Base-by-base conservation (phyloP, 1,140 invertebrate species). In the Trachymyrmex cornetzi region DNA sequence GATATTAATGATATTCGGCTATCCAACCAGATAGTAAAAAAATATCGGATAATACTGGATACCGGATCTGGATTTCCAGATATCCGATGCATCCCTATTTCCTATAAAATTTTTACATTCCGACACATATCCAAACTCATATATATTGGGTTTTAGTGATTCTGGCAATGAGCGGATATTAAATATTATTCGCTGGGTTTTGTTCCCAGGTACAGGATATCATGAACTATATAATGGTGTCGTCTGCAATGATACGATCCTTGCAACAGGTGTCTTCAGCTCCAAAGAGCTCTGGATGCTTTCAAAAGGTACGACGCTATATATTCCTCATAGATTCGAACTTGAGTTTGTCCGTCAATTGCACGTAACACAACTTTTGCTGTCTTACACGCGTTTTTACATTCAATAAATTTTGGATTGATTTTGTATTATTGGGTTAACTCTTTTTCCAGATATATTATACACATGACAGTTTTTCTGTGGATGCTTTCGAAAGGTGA, bases 181-280 rank as follows among this genome's bases (percentile, higher is more conserved):
- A 90, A 90, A 89, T 34, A 88, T 71, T 44, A 72, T 55, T 57
- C 53, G 64, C 89, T 91, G 90, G 93, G 93, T 91, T 95, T 94
- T 95, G 94, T 95, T 95, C 93, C 93, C 94, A 95, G 95, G 97
- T 97, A 95, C 97, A 98, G 98, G 98, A 96, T 98, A 98, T 96
- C 98, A 99, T 96, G 99, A 99, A 97, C 98, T 98, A 91, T 99
- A 99, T 96, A 99, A 99, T 96, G 98, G 98, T 94, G 98, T 99
- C 93, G 98, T 99, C 95, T 99, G 98, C 97, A 99, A 99, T 97
- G 98, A 99, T 96, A 99, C 99, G 94, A 99, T 99, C 96, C 97
- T 99, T 96, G 98, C 99, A 92, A 99, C 99, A 92, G 99, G 99
- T 95, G 99, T 99, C 94, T 99, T 99, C 97, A 99, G 98, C 93